Percentiles rank a stretch among this genome's conserved stretches.
Evolutionary conservation across 2,888 invertebrate species (phyloP).

Genomic region (Philaethria dido): DNA sequence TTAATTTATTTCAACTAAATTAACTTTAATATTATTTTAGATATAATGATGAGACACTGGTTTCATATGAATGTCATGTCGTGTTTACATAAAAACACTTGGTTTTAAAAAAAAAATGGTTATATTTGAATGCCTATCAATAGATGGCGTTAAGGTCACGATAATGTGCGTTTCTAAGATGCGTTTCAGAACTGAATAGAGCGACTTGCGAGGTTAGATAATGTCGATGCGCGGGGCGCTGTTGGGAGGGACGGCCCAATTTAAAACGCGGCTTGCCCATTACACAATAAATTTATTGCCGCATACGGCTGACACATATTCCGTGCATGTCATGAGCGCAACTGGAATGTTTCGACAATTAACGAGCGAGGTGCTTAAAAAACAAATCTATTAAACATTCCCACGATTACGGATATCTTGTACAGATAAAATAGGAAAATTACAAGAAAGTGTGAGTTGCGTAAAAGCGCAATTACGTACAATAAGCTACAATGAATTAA

Average conservation of each 20-base stretch:
- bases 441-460: constrained; percentile 13
- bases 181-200: constrained; percentile 63
- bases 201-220: constrained; percentile 58
- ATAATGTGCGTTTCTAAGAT: constrained; percentile 49
- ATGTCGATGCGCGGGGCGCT: constrained; percentile 73
- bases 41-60: constrained; percentile 39
- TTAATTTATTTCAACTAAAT: background rate
- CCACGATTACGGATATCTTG: constrained; percentile 3
- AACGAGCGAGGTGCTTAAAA: constrained; percentile 47
- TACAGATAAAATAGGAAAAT: background rate
- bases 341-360: constrained; percentile 55
- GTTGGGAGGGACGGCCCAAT: constrained; percentile 79
- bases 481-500: constrained; percentile 23
- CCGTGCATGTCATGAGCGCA: constrained; percentile 70
- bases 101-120: constrained; percentile 15
- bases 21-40: constrained; percentile 23
- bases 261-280: constrained; percentile 72
- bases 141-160: constrained; percentile 48
- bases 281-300: constrained; percentile 81
- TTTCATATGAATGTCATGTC: background rate
- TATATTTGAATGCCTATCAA: constrained; percentile 21
- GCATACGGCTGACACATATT: constrained; percentile 73
- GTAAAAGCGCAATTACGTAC: background rate
- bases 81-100: background rate
- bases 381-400: constrained; percentile 29